Base-by-base conservation (phyloP, 2,113 vertebrate genomes). In the Sturnira hondurensis region DNA sequence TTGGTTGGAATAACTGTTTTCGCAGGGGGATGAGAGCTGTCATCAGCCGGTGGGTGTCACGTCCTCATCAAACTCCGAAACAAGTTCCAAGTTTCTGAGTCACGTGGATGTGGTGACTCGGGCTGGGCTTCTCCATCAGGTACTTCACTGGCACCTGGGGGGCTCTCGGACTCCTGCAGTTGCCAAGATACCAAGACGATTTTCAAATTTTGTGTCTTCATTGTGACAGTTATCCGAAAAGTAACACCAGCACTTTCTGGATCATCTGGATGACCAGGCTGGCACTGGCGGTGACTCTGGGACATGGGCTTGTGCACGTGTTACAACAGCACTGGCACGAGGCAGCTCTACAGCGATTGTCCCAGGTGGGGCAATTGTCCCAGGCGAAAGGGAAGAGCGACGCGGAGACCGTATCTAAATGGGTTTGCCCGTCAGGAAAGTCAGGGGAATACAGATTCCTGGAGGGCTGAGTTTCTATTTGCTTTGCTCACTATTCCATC, bases 91-190 rank as follows among this genome's bases (percentile, higher is more conserved):
- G 16, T 10, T 56, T 56, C 54, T 22, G 54, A 7, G 54, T 22
- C 54, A 5, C 2, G 3, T 0, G 1, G 6, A 22, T 22, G 54
- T 2, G 65, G 41, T 0, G 26, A 56, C 12, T 9, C 47, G 6
- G 20, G 26, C 33, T 6, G 31, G 5, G 20, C 56, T 67, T 38
- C 41, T 61, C 28, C 20, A 19, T 0, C 2, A 0, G 33, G 38
- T 0, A 3, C 33, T 45, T 36, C 11, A 6, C 6, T 0, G 14
- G 52, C 12, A 5, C 47, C 89, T 16, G 38, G 12, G 14, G 3
- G 8, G 16, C 33, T 16, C 13, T 58, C 85, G 10, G n/a, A 74
- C 70, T 45, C 41, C 63, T 9, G 20, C 58, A 7, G 2, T 7
- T 13, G 16, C 3, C 3, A 19, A 22, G 68, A 31, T 4, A 4